These are phyloP conservation scores for Pemphigus obesinymphae DNA, from an alignment of 1,140 invertebrate genomes.

Conservation along the genomic window DNA sequence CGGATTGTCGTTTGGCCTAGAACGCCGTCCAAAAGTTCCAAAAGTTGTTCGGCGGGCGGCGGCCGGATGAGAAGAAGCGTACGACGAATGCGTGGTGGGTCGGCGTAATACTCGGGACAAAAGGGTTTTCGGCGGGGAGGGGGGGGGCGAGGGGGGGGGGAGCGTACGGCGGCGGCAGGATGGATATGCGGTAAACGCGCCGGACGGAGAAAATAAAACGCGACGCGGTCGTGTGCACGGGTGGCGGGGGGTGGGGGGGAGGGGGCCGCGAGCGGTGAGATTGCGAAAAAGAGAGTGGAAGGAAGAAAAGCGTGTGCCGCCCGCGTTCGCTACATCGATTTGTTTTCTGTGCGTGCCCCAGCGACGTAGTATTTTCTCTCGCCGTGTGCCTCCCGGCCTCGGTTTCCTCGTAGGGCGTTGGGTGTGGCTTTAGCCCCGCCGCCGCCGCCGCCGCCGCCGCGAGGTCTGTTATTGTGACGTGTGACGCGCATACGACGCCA, in stretches of 20 bases:
- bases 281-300: conserved; percentile 35
- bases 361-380: conserved; percentile 17
- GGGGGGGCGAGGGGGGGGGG: too few species aligned
- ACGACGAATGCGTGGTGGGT: too few species aligned
- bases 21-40: not conserved
- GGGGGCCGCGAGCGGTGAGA: not conserved
- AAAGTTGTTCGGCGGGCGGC: not conserved
- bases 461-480: not conserved
- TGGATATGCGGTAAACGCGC: not conserved
- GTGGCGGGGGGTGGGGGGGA: not conserved
- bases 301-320: conserved; percentile 18
- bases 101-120: too few species aligned
- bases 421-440: conserved; percentile 21
- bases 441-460: not conserved
- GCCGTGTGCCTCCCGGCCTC: not conserved
- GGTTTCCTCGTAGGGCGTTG: conserved; percentile 27
- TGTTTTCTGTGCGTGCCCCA: conserved; percentile 33
- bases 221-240: not conserved
- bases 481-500: not conserved
- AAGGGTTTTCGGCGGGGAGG: too few species aligned
- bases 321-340: conserved; percentile 40
- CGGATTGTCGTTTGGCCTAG: conserved; percentile 11
- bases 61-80: not conserved
- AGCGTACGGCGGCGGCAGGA: not conserved
- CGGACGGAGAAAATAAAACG: conserved; percentile 9